Base-by-base conservation (phyloP, 2,888 invertebrate genomes). In the Vanessa cardui region DNA sequence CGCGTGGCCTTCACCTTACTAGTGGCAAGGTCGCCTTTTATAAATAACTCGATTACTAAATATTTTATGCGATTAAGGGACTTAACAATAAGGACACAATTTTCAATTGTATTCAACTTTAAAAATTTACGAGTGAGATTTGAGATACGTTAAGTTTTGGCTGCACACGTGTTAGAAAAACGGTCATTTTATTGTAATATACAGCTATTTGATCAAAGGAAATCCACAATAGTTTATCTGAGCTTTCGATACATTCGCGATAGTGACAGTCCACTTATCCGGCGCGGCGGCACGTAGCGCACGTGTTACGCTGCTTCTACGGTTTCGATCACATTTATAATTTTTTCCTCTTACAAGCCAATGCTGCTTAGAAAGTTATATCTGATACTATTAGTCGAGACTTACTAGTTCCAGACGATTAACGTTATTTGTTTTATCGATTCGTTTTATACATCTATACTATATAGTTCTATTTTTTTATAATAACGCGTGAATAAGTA, bases 1-100 rank as follows among this genome's bases (percentile, higher is more conserved):
- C 80, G 81, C 78, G 81, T 83, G 90, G 88, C 91, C 91, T 91
- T 91, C 88, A 89, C 87, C 87, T 86, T 81, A 83, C 83, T 82
- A 80, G 73, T 76, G 75, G 74, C 89, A 90, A 92, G 92, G 92
- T 87, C 89, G 82, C 74, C 16, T 52, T n/a, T 39, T 21, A 64
- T 64, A 31, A 18, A 45, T 60, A 12, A 18, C 9, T n/a, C 18
- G 12, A 64, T 50, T 26, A 21, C 47, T 44, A 58, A 20, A 33
- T 39, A 18, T 56, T 56, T 33, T 56, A 52, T 21, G 15, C 12
- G 21, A 26, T 26, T 52, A 16, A 52, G 26, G 2, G 8, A 6
- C 18, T 20, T 50, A n/a, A 5, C 1, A 46, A n/a, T n/a, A 46
- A n/a, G 6, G 5, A 2, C n/a, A n/a, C n/a, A 46, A n/a, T 7